Evolutionary conservation across 2,113 vertebrate genomes (phyloP).

Genomic region (Taxidea taxus): DNA sequence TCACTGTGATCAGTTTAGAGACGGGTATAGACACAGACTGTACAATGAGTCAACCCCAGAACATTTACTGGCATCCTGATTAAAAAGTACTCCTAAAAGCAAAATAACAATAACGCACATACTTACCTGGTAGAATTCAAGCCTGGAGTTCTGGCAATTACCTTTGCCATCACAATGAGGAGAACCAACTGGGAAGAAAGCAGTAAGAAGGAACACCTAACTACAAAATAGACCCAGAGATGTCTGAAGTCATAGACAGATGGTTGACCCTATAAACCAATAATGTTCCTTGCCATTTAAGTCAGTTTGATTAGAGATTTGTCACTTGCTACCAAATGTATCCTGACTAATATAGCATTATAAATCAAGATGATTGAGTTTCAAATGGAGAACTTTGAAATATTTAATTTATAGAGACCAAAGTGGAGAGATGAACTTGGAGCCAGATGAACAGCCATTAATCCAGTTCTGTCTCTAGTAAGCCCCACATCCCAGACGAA

Average conservation of each 20-base stretch:
- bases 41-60: background rate
- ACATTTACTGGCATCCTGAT: background rate
- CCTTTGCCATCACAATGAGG: background rate
- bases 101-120: background rate
- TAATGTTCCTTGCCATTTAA: background rate
- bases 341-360: background rate
- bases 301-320: background rate
- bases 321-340: background rate
- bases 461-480: background rate
- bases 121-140: background rate
- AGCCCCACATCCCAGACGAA: background rate
- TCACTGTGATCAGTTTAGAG: background rate
- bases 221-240: background rate
- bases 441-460: background rate
- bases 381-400: background rate
- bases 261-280: background rate
- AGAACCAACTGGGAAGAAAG: background rate
- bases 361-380: background rate
- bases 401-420: background rate
- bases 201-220: background rate
- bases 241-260: background rate
- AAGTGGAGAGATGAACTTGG: background rate
- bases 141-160: background rate
- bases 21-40: background rate
- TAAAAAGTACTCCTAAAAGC: background rate